Conservation (phyloP, 2,797 vertebrate species). For the Malurus splendens region DNA sequence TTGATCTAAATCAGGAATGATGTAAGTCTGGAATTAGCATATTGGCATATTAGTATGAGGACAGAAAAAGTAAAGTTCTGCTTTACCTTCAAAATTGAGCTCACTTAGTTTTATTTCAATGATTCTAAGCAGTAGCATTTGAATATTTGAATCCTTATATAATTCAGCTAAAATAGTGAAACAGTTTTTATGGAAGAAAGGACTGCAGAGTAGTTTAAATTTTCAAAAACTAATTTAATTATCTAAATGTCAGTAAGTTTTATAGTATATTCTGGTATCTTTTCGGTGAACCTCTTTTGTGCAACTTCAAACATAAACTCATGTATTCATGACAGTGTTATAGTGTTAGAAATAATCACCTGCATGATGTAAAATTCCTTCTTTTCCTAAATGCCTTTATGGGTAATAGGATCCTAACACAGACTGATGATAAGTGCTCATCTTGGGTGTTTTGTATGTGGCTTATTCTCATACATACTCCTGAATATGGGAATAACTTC, state of each 20-base stretch:
- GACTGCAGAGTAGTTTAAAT: neutral
- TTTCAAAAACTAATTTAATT: neutral
- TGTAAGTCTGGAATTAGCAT: neutral
- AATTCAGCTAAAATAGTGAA: neutral
- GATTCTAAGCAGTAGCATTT: neutral
- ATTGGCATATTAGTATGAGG: neutral
- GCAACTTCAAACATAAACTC: neutral
- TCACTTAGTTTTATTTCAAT: neutral
- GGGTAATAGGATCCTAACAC: neutral
- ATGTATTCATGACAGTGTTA: rapidly evolving
- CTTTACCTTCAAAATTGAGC: neutral
- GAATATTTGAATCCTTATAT: neutral
- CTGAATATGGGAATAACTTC: neutral
- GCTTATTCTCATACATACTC: neutral
- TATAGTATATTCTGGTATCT: neutral
- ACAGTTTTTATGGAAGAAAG: neutral
- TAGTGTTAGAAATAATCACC: neutral
- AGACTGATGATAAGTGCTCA: neutral
- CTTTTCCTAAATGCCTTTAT: neutral
- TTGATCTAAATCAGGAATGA: neutral
- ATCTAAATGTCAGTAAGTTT: neutral
- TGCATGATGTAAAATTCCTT: neutral
- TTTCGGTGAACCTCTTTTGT: neutral
- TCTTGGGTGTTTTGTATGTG: neutral
- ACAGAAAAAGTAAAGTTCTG: neutral